These are phyloP conservation scores for Alouatta palliata DNA, from an alignment of 2,113 vertebrate genomes.

Conservation along the genomic window DNA sequence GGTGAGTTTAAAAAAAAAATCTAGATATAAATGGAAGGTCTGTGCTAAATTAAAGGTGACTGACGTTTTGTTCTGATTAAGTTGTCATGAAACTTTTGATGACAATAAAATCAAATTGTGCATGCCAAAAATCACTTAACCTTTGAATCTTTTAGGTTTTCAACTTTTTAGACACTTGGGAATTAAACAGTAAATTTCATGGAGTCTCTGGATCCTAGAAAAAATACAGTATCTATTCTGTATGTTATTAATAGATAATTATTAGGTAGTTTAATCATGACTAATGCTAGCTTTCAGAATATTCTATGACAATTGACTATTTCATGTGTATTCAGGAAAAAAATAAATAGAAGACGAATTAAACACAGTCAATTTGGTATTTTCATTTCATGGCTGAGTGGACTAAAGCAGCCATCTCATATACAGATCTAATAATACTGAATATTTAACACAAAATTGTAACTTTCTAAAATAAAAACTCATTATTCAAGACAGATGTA, in stretches of 20 bases:
- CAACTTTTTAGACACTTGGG: conserved; percentile 11
- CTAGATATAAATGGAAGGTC: conserved; percentile 16
- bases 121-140: conserved; percentile 43
- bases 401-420: not conserved
- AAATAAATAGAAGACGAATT: conserved; percentile 41
- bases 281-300: not conserved
- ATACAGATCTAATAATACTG: not conserved
- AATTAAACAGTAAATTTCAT: conserved; percentile 45
- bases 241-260: not conserved
- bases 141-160: conserved; percentile 42
- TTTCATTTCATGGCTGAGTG: conserved; percentile 46
- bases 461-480: conserved; percentile 34
- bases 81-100: conserved; percentile 15
- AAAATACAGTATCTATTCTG: conserved; percentile 41
- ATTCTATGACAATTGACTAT: not conserved
- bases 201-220: conserved; percentile 8
- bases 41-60: conserved; percentile 46
- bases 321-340: conserved; percentile 56
- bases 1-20: not conserved
- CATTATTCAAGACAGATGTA: conserved; percentile 38
- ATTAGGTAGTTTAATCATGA: conserved; percentile 37
- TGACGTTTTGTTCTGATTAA: conserved; percentile 39
- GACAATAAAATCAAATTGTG: conserved; percentile 9
- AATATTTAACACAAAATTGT: conserved; percentile 41
- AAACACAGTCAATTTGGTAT: conserved; percentile 46